A percentile compares a stretch with the other conserved stretches of the same genome.
Conservation (phyloP, 2,797 vertebrate genomes). For the Micropoecilia bifurca region DNA sequence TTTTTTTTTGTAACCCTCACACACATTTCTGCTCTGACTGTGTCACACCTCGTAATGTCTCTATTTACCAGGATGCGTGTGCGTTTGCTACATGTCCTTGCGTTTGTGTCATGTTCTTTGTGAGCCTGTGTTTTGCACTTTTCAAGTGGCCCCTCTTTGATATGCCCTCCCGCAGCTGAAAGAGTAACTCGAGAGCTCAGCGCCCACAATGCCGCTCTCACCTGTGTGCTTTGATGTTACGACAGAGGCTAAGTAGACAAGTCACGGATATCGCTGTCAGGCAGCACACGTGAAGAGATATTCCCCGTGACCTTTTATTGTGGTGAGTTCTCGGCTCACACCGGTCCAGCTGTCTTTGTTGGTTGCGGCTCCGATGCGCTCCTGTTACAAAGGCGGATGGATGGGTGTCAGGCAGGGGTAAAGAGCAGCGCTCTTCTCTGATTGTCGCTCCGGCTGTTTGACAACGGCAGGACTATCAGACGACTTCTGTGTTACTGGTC, state of each 20-base stretch:
- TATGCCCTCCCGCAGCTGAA: constrained; percentile 82
- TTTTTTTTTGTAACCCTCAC: not conserved
- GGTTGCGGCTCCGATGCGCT: constrained; percentile 70
- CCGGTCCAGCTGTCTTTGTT: constrained; percentile 76
- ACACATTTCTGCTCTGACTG: not conserved
- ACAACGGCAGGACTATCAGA: constrained; percentile 31
- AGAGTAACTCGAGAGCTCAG: constrained; percentile 83
- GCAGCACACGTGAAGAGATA: constrained; percentile 49
- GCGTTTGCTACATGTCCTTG: constrained; percentile 25
- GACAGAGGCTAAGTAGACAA: constrained; percentile 81
- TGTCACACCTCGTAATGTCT: constrained; percentile 10
- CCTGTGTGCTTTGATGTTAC: constrained; percentile 86
- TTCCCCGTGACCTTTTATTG: constrained; percentile 73
- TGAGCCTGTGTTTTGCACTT: constrained; percentile 57
- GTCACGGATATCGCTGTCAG: constrained; percentile 78
- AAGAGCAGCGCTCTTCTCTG: constrained; percentile 51
- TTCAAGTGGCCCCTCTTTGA: constrained; percentile 80
- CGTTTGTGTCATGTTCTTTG: constrained; percentile 70
- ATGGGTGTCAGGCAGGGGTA: constrained; percentile 77
- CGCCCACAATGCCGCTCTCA: constrained; percentile 84
- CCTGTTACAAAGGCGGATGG: constrained; percentile 78
- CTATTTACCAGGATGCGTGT: constrained; percentile 17
- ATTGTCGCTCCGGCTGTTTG: constrained; percentile 52
- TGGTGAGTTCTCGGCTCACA: constrained; percentile 75
- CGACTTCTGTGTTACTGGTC: not conserved